A percentile compares a stretch with the other conserved stretches of the same genome.
Conservation (phyloP, 2,888 invertebrate genomes). For the Liposcelis brunnea region DNA sequence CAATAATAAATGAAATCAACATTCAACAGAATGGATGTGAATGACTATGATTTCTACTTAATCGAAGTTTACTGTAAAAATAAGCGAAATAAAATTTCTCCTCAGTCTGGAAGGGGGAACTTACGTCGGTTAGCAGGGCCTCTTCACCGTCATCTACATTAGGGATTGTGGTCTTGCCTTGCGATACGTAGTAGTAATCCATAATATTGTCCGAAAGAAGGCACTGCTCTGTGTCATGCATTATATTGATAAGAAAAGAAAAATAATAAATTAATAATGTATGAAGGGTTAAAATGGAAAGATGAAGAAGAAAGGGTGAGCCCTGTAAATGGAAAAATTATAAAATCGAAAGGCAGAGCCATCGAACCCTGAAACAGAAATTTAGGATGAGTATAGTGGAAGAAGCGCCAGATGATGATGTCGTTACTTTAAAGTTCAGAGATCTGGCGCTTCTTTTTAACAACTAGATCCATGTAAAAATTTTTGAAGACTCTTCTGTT, state of each 20-base stretch:
- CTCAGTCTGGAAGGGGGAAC: conserved; percentile 23
- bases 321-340: conserved; percentile 8
- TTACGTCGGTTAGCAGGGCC: conserved; percentile 64
- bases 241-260: conserved; percentile 46
- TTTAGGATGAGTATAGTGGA: no score
- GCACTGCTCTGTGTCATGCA: conserved; percentile 46
- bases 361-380: no score
- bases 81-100: neutral
- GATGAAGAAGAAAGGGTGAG: conserved; percentile 13
- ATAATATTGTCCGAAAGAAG: conserved; percentile 53
- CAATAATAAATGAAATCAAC: no score
- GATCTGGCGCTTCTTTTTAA: no score
- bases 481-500: no score
- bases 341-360: no score
- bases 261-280: conserved; percentile 17
- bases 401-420: no score
- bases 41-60: no score
- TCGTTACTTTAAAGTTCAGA: no score
- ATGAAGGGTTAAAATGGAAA: conserved; percentile 9
- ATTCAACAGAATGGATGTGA: no score
- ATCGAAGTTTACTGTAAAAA: no score
- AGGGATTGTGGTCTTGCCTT: conserved; percentile 85
- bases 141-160: conserved; percentile 84
- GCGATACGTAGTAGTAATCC: conserved; percentile 62
- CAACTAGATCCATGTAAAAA: no score